Base-by-base conservation (phyloP, 2,113 vertebrate genomes). In the Protomyctophum bolini region DNA sequence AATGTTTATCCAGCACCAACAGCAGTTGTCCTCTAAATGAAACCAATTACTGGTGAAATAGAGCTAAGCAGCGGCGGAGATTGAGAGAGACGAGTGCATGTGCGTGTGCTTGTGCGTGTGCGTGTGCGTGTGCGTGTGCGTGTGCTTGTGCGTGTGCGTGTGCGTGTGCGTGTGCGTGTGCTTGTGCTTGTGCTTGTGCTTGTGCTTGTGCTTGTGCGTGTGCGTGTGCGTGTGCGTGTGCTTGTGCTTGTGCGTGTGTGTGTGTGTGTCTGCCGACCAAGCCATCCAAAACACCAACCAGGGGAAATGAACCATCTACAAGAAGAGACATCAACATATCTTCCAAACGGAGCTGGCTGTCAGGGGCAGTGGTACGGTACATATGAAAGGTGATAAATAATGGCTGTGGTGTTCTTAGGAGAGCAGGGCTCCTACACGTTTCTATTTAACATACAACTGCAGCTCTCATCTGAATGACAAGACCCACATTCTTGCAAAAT, bases 1-100 rank as follows among this genome's bases (percentile, higher is more conserved):
- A 69, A 88, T 80, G 87, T 76, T 41, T 86, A 79, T 84, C 55
- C 73, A 66, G 58, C 79, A 79, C 57, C 85, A 83, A 66, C 76
- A 78, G 83, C 80, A 67, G 77, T 82, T 86, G 76, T 86, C 72
- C 71, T 86, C 73, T 71, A 75, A 80, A 84, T 80, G 81, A 84
- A 86, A 81, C 77, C 80, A 87, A 87, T 90, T 89, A 84, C 72
- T 9, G 70, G 66, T 72, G 72, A 84, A 87, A 77, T 50, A 46
- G 49, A 51, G 69, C 56, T 71, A 63, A 58, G 59, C 54, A 77
- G 75, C 63, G 69, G 63, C 21, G 48, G 49, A 12, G 11, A 65
- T 62, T 61, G 33, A 41, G 33, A 41, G 5, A 41, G 33, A 41
- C 2, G 21, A 21, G 21, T 21, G 21, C 21, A 21, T 21, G 68